A percentile compares a stretch with the other conserved stretches of the same genome.
These are phyloP conservation scores for Epistrophella euchroma DNA, from an alignment of 2,888 invertebrate species.

Conservation along the genomic window DNA sequence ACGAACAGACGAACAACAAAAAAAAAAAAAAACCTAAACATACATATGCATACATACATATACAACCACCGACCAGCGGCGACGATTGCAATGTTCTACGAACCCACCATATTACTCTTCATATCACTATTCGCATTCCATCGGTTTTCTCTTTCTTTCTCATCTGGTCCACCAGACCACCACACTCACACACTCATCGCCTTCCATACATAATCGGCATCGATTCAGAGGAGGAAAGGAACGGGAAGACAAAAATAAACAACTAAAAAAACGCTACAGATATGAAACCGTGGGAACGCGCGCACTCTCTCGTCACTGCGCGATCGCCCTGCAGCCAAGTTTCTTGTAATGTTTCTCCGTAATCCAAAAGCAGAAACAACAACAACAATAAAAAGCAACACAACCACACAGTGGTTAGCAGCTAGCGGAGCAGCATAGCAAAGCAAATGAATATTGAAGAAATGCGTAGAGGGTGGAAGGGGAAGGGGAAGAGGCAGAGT, in stretches of 20 bases:
- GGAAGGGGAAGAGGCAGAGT: conserved; percentile 38
- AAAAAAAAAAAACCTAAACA: conserved; percentile 47
- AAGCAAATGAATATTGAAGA: conserved; percentile 64
- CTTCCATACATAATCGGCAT: conserved; percentile 71
- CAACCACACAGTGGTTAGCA: conserved; percentile 66
- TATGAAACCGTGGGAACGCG: conserved; percentile 76
- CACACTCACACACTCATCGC: conserved; percentile 52
- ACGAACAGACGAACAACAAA: conserved; percentile 46
- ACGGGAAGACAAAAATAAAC: conserved; percentile 54
- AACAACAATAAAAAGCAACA: conserved; percentile 61
- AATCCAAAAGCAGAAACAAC: conserved; percentile 66
- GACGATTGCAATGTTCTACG: conserved; percentile 58
- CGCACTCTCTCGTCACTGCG: conserved; percentile 74
- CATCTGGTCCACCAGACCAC: conserved; percentile 62
- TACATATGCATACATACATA: conserved; percentile 7
- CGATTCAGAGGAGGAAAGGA: conserved; percentile 68
- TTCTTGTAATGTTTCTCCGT: conserved; percentile 75
- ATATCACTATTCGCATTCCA: conserved; percentile 51
- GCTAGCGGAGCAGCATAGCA: conserved; percentile 61
- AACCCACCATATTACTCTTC: conserved; percentile 53
- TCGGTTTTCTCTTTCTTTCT: conserved; percentile 65
- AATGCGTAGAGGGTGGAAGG: conserved; percentile 65
- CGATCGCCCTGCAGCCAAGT: conserved; percentile 74
- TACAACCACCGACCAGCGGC: conserved; percentile 40
- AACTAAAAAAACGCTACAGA: conserved; percentile 70